phyloP scores from a whole-genome alignment of 2,113 vertebrate species.

The Pelecanoides urinatrix region DNA sequence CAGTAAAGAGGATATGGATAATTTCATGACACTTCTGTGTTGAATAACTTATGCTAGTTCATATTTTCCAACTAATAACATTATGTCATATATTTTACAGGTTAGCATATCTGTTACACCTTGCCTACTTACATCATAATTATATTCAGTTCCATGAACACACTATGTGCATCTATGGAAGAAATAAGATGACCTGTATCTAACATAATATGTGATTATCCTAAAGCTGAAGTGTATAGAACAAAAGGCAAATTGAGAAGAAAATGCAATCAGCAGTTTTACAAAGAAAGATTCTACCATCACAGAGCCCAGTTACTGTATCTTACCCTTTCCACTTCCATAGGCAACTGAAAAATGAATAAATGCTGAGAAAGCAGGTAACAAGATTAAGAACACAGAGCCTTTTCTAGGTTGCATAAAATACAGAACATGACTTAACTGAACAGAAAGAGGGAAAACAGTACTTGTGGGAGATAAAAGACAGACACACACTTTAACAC shows the following conservation, averaged over 20 bases:
- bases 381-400: constrained; percentile 18
- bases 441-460: constrained; percentile 14
- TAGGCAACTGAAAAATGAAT: constrained; percentile 18
- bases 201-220: neutral
- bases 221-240: constrained; percentile 10
- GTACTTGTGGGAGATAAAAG: constrained; percentile 6
- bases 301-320: neutral
- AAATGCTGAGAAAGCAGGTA: constrained; percentile 33
- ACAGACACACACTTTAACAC: neutral
- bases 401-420: neutral
- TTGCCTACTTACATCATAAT: neutral
- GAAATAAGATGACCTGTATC: neutral
- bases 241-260: neutral
- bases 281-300: constrained; percentile 9
- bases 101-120: neutral
- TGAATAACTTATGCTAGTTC: neutral
- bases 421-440: neutral
- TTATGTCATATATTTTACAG: constrained; percentile 10
- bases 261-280: neutral
- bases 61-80: constrained; percentile 12
- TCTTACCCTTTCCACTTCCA: constrained; percentile 17
- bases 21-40: constrained; percentile 15
- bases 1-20: constrained; percentile 13
- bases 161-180: neutral
- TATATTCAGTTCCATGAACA: neutral